Base-by-base conservation (phyloP, 2,888 invertebrate species). In the Pseudococcus viburni region DNA sequence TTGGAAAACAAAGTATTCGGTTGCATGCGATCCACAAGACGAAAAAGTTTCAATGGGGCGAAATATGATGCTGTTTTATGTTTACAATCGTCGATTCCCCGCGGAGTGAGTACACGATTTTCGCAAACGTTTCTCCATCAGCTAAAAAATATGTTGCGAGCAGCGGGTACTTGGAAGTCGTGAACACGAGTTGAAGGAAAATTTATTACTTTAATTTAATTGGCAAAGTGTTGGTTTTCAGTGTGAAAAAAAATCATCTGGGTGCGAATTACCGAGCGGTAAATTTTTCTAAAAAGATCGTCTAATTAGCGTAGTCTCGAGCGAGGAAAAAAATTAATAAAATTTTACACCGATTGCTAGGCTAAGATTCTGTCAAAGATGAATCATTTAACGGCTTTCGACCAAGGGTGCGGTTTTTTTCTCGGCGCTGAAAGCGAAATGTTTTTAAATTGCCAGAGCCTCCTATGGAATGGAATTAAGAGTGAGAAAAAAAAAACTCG, bases 301-400 rank as follows among this genome's bases (percentile, higher is more conserved):
- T 12, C 9, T 73, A 73, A 73, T 73, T 73, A 73, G 68, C 68
- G 26, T 22, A 33, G 68, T 22, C 68, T 59, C 19, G 33, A 73
- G 42, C 42, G 80, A 17, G 46, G 3, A 33, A 80, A 42, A 80
- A 80, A 59, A 80, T 80, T 42, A 80, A 80, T 80, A 80, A 80
- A 42, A 80, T 80, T 80, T 42, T 42, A 80, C 42, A 19, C 80
- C 80, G 12, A 46, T 42, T 33, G 26, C 26, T 33, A 33, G 26
- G 26, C 26, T 33, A 19, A 42, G 80, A 80, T 80, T 80, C 80
- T 80, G 80, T 80, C 42, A 42, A 80, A 80, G 80, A 39, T 42
- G 80, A 80, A 80, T 42, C 80, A 42, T 80, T 80, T 42, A 39
- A 42, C 42, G 4, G 80, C 17, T 42, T 80, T 42, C 80, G n/a